Percentiles rank a stretch among this genome's conserved stretches.
phyloP scores from a whole-genome alignment of 2,888 invertebrate species.

The Euphydryas editha region DNA sequence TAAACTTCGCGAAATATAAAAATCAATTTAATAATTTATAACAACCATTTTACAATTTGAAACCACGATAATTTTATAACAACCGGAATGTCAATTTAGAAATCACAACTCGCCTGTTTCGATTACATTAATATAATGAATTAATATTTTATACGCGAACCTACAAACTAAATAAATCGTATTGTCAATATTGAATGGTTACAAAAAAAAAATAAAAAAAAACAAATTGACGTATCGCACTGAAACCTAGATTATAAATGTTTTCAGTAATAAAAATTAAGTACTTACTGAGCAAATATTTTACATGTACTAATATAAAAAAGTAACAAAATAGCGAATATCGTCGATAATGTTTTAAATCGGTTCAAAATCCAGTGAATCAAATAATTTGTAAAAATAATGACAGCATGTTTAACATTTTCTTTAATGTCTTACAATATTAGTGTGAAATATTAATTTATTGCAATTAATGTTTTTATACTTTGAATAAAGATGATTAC shows the following conservation, averaged over 20 bases:
- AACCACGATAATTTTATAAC: conserved; percentile 65
- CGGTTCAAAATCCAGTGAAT: background rate
- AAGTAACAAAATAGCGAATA: background rate
- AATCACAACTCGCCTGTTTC: conserved; percentile 50
- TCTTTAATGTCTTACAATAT: too few relatives aligned
- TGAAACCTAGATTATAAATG: background rate
- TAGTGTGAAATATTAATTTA: too few relatives aligned
- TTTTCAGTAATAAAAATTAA: background rate
- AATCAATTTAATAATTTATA: conserved; percentile 22
- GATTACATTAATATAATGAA: background rate
- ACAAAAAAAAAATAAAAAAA: background rate
- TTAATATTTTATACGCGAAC: background rate
- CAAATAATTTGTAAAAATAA: too few relatives aligned
- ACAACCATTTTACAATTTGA: conserved; percentile 52
- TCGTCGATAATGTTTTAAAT: background rate
- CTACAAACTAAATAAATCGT: background rate
- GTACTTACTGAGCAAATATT: background rate
- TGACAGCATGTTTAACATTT: too few relatives aligned
- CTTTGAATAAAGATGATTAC: too few relatives aligned
- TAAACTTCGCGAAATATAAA: conserved; percentile 3
- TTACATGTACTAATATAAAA: background rate
- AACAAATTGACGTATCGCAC: background rate
- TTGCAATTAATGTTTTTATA: too few relatives aligned
- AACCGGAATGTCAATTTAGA: conserved; percentile 72
- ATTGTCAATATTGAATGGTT: conserved; percentile 1